phyloP scores from a whole-genome alignment of 2,888 invertebrate genomes.

The Hecatera dysodea region DNA sequence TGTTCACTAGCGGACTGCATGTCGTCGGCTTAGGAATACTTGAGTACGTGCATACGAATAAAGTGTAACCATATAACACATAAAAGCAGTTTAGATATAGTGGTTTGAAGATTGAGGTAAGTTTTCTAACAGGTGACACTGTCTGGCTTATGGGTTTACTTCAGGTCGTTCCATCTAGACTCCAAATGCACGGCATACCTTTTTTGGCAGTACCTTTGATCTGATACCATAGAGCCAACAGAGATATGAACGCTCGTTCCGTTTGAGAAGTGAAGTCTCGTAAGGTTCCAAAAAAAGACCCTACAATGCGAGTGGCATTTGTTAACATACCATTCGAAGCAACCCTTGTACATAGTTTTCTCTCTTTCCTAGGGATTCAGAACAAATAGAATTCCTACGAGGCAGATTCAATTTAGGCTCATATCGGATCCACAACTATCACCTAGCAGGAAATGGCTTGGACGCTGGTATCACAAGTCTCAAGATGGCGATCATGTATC shows the following conservation, averaged over 20 bases:
- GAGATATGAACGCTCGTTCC: background rate
- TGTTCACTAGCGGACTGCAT: slow-evolving; percentile 77
- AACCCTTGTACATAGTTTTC: background rate
- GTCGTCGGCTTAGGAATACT: slow-evolving; percentile 82
- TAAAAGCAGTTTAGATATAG: no score
- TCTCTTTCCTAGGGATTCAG: slow-evolving; percentile 74
- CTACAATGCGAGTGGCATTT: background rate
- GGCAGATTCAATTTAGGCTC: slow-evolving; percentile 79
- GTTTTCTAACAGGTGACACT: no score
- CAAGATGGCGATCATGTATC: slow-evolving; percentile 84
- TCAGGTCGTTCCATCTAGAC: no score
- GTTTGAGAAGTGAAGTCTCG: background rate
- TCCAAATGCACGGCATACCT: no score
- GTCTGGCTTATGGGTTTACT: no score
- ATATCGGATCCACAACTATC: slow-evolving; percentile 80
- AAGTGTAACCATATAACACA: no score
- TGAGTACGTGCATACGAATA: slow-evolving; percentile 75
- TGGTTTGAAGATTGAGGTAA: no score
- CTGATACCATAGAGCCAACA: background rate
- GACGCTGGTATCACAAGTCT: slow-evolving; percentile 74
- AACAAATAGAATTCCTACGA: slow-evolving; percentile 79
- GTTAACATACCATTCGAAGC: background rate
- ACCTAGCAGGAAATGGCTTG: slow-evolving; percentile 68
- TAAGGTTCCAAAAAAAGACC: background rate
- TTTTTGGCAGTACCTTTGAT: background rate